phyloP scores from a whole-genome alignment of 2,888 invertebrate genomes.

The Nemotelus nigrinus region DNA sequence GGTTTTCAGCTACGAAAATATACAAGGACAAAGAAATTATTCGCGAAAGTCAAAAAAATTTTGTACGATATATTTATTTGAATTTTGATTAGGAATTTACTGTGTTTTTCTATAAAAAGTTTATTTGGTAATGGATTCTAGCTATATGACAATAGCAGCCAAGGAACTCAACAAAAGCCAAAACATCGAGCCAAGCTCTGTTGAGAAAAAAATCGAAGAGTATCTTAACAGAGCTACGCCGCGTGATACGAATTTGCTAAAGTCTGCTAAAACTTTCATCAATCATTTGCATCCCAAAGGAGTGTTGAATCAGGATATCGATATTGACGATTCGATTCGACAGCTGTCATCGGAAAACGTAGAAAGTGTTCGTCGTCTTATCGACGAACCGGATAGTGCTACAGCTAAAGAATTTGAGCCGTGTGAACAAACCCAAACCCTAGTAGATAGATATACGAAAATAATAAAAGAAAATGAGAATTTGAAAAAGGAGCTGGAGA shows the following conservation, averaged over 20 bases:
- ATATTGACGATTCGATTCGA: not conserved
- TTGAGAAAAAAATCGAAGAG: constrained; percentile 26
- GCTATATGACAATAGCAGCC: not conserved
- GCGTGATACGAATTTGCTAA: not conserved
- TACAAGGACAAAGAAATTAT: not conserved
- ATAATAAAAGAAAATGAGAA: constrained; percentile 16
- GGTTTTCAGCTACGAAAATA: not conserved
- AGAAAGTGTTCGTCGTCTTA: not conserved
- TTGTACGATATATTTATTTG: too few relatives aligned
- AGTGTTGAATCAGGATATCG: not conserved
- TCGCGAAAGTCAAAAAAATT: not conserved
- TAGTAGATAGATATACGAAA: constrained; percentile 10
- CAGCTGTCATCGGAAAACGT: not conserved
- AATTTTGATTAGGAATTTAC: not conserved
- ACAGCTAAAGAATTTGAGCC: not conserved
- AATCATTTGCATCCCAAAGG: constrained; percentile 11
- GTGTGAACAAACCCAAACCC: not conserved
- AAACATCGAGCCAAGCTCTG: constrained; percentile 8
- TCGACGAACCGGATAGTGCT: not conserved
- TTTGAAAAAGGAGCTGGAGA: constrained; percentile 30
- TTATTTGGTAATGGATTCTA: constrained; percentile 6
- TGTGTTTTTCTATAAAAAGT: not conserved
- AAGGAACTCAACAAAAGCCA: not conserved
- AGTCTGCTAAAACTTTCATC: constrained; percentile 3
- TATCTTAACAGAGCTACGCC: constrained; percentile 19